These are phyloP conservation scores for Sisyra terminalis DNA, from an alignment of 2,888 invertebrate species.

Conservation along the genomic window DNA sequence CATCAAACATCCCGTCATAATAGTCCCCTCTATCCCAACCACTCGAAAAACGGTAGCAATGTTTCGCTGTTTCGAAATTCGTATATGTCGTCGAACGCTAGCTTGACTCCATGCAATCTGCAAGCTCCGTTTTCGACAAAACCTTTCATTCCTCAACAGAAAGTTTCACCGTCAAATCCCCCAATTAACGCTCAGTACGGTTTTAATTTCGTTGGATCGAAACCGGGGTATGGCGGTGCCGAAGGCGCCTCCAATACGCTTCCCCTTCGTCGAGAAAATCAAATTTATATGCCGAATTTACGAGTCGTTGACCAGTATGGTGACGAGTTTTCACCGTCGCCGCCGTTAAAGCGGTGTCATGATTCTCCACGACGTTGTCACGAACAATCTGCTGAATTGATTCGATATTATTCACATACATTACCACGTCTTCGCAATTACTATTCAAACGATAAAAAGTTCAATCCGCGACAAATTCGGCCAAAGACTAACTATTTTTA, in stretches of 20 bases:
- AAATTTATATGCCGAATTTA: neutral
- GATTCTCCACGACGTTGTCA: constrained; percentile 11
- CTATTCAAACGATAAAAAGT: constrained; percentile 23
- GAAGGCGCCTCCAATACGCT: neutral
- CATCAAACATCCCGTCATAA: constrained; percentile 3
- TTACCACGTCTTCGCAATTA: constrained; percentile 23
- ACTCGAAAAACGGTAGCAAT: constrained; percentile 1
- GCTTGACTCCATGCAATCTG: too few species aligned
- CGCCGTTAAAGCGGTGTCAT: neutral
- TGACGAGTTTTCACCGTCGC: constrained; percentile 6
- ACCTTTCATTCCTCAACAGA: constrained; percentile 6
- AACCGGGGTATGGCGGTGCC: constrained; percentile 3
- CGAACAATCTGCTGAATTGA: constrained; percentile 20
- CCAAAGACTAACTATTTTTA: constrained; percentile 7
- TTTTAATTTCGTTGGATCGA: constrained; percentile 5
- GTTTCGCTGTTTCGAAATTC: constrained; percentile 2
- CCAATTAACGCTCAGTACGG: neutral
- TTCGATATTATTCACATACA: constrained; percentile 23
- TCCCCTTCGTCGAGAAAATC: neutral
- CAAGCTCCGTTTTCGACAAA: neutral
- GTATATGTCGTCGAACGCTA: constrained; percentile 1
- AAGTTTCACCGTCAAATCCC: neutral
- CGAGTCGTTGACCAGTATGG: neutral
- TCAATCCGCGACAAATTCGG: constrained; percentile 1
- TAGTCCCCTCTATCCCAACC: constrained; percentile 5